Evolutionary conservation across 1,140 invertebrate species (phyloP).

Genomic region (Drosophila eugracilis): DNA sequence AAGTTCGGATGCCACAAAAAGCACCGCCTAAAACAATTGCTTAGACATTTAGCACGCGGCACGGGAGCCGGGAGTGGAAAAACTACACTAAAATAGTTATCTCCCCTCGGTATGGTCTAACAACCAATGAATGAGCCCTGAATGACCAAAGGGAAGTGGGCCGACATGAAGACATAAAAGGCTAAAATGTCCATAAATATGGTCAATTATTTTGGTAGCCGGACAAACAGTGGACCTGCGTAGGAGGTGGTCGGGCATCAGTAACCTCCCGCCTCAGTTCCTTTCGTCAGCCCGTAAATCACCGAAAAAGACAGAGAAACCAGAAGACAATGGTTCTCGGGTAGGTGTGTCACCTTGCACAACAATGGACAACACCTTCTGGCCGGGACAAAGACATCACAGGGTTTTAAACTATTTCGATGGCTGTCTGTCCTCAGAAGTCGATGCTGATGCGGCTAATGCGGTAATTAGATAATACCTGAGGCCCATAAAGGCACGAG

Average conservation of each 20-base stretch:
- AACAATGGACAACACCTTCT: slow-evolving; percentile 62
- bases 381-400: slow-evolving; percentile 75
- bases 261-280: slow-evolving; percentile 28
- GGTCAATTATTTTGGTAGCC: slow-evolving; percentile 72
- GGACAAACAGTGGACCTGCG: slow-evolving; percentile 34
- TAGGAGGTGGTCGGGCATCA: slow-evolving; percentile 4
- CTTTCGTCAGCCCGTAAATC: slow-evolving; percentile 79
- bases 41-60: slow-evolving; percentile 40
- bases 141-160: slow-evolving; percentile 72
- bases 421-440: slow-evolving; percentile 28
- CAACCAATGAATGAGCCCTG: slow-evolving; percentile 41
- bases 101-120: slow-evolving; percentile 35
- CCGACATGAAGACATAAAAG: slow-evolving; percentile 69
- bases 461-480: slow-evolving; percentile 78
- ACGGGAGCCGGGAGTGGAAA: slow-evolving; percentile 3
- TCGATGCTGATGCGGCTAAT: slow-evolving; percentile 56
- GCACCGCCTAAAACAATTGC: slow-evolving; percentile 77
- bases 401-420: slow-evolving; percentile 55
- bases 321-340: slow-evolving; percentile 32
- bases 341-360: slow-evolving; percentile 71
- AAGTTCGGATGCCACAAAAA: slow-evolving; percentile 79
- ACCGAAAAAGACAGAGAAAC: slow-evolving; percentile 23
- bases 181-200: slow-evolving; percentile 81
- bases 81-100: slow-evolving; percentile 75
- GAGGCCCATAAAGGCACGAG: slow-evolving; percentile 52